Conservation (phyloP, 2,888 invertebrate genomes). For the Pegoplata infirma region DNA sequence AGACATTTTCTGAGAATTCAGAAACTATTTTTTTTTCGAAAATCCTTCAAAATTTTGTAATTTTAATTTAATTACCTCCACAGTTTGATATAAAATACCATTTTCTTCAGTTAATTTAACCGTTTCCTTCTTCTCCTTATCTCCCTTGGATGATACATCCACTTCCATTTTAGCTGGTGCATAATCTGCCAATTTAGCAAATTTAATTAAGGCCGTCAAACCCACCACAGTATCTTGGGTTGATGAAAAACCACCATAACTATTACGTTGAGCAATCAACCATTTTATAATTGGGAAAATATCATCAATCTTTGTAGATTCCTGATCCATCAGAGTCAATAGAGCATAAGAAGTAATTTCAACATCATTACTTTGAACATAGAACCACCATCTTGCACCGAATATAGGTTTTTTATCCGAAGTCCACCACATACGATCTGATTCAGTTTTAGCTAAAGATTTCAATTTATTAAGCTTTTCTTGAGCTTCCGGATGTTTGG, state of each 20-base stretch:
- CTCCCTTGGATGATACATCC: slow-evolving; percentile 79
- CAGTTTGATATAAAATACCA: slow-evolving; percentile 88
- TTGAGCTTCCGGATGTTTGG: slow-evolving; percentile 84
- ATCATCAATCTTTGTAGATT: slow-evolving; percentile 68
- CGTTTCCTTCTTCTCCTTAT: slow-evolving; percentile 68
- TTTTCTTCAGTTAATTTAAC: slow-evolving; percentile 87
- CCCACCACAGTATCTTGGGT: slow-evolving; percentile 89
- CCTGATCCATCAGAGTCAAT: slow-evolving; percentile 71
- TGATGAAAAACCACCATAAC: slow-evolving; percentile 86
- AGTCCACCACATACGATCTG: slow-evolving; percentile 89
- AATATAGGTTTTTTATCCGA: slow-evolving; percentile 72
- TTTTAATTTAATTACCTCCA: slow-evolving; percentile 79
- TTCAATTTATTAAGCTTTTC: slow-evolving; percentile 71
- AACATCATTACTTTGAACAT: slow-evolving; percentile 71
- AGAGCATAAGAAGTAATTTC: slow-evolving; percentile 72
- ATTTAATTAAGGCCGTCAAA: slow-evolving; percentile 82
- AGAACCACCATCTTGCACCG: slow-evolving; percentile 77
- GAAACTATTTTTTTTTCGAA: no score
- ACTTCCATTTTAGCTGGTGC: slow-evolving; percentile 80
- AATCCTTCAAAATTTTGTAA: not conserved
- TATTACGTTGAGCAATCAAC: slow-evolving; percentile 85
- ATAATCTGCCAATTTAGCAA: slow-evolving; percentile 78
- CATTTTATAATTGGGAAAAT: slow-evolving; percentile 82
- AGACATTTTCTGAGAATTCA: no score
- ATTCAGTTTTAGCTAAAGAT: slow-evolving; percentile 81